A percentile compares a stretch with the other conserved stretches of the same genome.
Evolutionary conservation across 1,140 invertebrate species (phyloP).

Genomic region (Colletes gigas): DNA sequence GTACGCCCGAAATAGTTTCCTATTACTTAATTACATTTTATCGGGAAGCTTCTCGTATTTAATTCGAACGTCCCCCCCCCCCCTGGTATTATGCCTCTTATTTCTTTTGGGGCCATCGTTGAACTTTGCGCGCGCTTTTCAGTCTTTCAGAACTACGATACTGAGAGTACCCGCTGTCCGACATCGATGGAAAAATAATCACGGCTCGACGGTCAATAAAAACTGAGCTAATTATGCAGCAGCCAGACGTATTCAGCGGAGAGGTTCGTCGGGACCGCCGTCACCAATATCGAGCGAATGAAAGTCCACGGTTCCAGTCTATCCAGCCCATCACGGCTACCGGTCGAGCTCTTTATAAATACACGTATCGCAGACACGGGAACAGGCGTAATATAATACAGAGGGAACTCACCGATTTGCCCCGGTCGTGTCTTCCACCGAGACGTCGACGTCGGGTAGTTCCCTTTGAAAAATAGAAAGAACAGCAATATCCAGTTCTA

Average conservation of each 20-base stretch:
- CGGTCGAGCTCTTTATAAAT: background rate
- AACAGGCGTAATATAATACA: conserved; percentile 28
- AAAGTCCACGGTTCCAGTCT: background rate
- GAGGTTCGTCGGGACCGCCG: background rate
- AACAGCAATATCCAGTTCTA: conserved; percentile 57
- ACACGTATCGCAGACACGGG: conserved; percentile 6
- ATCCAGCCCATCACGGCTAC: background rate
- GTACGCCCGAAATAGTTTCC: too few species aligned
- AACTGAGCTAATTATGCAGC: background rate
- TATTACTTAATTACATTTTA: too few species aligned
- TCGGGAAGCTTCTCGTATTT: too few species aligned
- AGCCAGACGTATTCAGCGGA: background rate
- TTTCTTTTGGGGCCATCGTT: background rate
- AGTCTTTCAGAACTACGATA: background rate
- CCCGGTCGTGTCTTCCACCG: conserved; percentile 21
- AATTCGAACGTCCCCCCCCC: too few species aligned
- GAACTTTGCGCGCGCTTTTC: background rate
- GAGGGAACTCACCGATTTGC: background rate
- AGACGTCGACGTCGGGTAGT: conserved; percentile 4
- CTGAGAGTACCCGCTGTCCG: background rate
- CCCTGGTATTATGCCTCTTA: too few species aligned
- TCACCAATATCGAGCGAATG: background rate
- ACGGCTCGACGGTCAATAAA: background rate
- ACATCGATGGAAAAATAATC: background rate
- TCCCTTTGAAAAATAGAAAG: conserved; percentile 62